These are phyloP conservation scores for Vireo griseus DNA, from an alignment of 2,797 vertebrate species.

Conservation along the genomic window DNA sequence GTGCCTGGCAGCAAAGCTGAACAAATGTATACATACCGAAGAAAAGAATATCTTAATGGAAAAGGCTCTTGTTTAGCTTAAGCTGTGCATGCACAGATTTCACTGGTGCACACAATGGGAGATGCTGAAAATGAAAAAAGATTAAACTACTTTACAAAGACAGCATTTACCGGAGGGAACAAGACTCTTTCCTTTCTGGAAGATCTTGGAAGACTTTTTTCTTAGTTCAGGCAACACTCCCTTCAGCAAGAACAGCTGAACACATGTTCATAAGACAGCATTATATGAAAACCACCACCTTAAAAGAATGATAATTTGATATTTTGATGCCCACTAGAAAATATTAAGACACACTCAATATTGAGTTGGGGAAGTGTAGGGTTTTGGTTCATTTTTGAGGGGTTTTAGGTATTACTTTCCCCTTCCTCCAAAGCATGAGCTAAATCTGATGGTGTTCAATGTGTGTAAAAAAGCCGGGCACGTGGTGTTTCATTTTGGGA, in stretches of 20 bases:
- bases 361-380: neutral
- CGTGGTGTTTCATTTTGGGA: neutral
- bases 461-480: neutral
- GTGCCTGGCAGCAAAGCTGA: constrained; percentile 43
- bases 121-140: neutral
- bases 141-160: neutral
- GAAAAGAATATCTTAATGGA: neutral
- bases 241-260: neutral
- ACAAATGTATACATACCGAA: neutral
- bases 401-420: neutral
- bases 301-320: neutral
- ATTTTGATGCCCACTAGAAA: neutral
- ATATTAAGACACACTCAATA: neutral
- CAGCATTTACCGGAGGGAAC: neutral
- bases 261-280: neutral
- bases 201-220: neutral
- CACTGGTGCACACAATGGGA: neutral
- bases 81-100: neutral
- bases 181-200: neutral
- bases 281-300: neutral
- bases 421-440: neutral
- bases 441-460: neutral
- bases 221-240: fast-evolving
- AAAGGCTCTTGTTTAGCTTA: constrained; percentile 21
- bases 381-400: neutral